These are phyloP conservation scores for Drosophila nannoptera DNA, from an alignment of 1,140 invertebrate species.

Conservation along the genomic window DNA sequence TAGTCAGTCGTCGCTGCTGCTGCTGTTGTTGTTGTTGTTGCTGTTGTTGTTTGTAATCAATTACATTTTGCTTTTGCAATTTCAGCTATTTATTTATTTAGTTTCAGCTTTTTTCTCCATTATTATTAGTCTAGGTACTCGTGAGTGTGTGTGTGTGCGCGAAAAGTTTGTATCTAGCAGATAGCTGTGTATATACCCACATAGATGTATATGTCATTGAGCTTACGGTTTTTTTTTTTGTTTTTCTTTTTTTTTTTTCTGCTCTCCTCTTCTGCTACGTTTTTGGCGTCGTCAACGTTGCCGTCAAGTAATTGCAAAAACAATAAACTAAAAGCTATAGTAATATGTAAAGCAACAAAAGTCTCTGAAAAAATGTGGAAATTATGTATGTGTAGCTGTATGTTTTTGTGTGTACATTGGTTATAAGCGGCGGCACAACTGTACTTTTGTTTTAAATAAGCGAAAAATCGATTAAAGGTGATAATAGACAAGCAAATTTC, in stretches of 20 bases:
- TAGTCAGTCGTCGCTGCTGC: conserved; percentile 49
- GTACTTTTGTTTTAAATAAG: conserved; percentile 77
- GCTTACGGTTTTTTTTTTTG: conserved; percentile 31
- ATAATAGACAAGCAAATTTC: conserved; percentile 76
- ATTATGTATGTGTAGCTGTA: conserved; percentile 64
- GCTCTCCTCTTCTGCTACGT: conserved; percentile 50
- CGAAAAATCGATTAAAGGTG: conserved; percentile 77
- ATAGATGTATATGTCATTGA: conserved; percentile 57
- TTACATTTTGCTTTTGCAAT: conserved; percentile 76
- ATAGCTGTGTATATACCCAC: conserved; percentile 43
- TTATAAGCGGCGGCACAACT: conserved; percentile 55
- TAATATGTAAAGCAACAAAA: conserved; percentile 60
- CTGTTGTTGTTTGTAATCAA: conserved; percentile 69
- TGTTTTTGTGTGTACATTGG: too few relatives aligned
- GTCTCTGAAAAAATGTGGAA: conserved; percentile 64
- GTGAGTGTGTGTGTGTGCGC: conserved; percentile 27
- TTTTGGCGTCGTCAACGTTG: conserved; percentile 49
- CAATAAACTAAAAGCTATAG: conserved; percentile 75
- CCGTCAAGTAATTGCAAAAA: conserved; percentile 71
- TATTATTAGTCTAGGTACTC: conserved; percentile 66
- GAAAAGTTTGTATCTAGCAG: conserved; percentile 66
- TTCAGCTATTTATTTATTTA: conserved; percentile 77
- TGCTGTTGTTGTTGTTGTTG: conserved; percentile 47
- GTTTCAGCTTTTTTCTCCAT: conserved; percentile 68
- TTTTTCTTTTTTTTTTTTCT: conserved; percentile 27